Evolutionary conservation across 1,140 invertebrate genomes (phyloP).

Genomic region (Leptinotarsa defecta): DNA sequence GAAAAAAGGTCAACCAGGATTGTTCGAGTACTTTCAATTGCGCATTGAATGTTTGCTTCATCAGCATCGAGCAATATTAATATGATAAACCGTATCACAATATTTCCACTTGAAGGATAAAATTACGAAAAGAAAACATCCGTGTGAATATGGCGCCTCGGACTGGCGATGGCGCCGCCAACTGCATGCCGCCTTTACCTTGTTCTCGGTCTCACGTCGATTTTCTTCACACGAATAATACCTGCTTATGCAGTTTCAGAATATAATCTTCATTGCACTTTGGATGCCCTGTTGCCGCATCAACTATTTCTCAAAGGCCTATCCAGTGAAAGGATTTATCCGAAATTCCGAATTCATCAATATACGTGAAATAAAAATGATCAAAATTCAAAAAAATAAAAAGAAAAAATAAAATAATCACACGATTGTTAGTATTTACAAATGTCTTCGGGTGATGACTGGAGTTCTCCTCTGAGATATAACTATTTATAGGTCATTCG

Average conservation of each 20-base stretch:
- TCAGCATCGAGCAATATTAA: neutral
- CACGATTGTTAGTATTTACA: too few relatives aligned
- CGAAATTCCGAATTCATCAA: too few relatives aligned
- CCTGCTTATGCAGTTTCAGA: neutral
- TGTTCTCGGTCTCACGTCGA: neutral
- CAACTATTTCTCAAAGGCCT: too few relatives aligned
- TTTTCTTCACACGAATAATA: constrained; percentile 1
- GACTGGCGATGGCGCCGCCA: neutral
- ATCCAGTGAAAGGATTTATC: too few relatives aligned
- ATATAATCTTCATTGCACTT: neutral
- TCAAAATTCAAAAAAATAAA: too few relatives aligned
- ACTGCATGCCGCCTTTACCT: neutral
- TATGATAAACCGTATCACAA: neutral
- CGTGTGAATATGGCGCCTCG: constrained; percentile 1
- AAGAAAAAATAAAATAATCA: too few relatives aligned
- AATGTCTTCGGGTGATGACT: too few relatives aligned
- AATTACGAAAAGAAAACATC: neutral
- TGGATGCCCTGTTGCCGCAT: neutral
- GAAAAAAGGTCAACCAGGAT: too few relatives aligned
- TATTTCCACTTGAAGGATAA: neutral
- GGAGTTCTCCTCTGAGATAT: too few relatives aligned
- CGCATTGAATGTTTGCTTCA: neutral
- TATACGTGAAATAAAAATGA: too few relatives aligned
- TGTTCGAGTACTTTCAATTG: neutral
- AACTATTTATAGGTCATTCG: too few relatives aligned